Evolutionary conservation across 2,113 vertebrate genomes (phyloP).

Genomic region (Neodon shergylaensis): DNA sequence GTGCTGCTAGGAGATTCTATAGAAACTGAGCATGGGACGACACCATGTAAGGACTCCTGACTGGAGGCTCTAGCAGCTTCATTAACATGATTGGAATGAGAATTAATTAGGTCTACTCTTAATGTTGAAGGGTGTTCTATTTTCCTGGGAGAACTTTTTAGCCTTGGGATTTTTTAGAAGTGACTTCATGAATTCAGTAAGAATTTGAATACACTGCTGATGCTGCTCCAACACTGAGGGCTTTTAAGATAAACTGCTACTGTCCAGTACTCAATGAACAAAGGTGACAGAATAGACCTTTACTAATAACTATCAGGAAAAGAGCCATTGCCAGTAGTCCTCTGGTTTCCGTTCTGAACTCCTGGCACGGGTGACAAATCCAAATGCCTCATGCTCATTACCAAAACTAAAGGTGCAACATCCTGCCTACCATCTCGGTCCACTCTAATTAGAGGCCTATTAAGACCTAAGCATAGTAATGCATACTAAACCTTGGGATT

Average conservation of each 20-base stretch:
- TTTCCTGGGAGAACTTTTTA: constrained; percentile 65
- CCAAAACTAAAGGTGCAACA: not conserved
- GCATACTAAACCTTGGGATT: not conserved
- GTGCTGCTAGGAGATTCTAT: not conserved
- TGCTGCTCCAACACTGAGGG: not conserved
- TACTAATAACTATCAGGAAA: not conserved
- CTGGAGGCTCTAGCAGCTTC: constrained; percentile 36
- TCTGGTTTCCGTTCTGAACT: not conserved
- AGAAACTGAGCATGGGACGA: not conserved
- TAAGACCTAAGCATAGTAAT: not conserved
- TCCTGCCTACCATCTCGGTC: not conserved
- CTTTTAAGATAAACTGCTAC: constrained; percentile 3
- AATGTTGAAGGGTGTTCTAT: constrained; percentile 36
- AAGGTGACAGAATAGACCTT: not conserved
- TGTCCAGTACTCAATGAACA: not conserved
- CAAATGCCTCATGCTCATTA: not conserved
- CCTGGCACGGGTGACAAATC: not conserved
- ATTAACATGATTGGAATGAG: constrained; percentile 68
- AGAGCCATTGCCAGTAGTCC: not conserved
- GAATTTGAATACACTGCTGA: not conserved
- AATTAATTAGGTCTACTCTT: constrained; percentile 72
- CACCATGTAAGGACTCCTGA: not conserved
- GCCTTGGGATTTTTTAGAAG: constrained; percentile 22
- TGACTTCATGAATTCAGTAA: constrained; percentile 2
- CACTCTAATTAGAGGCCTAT: not conserved